Evolutionary conservation across 2,113 vertebrate species (phyloP).

Genomic region (Hydropotes inermis): DNA sequence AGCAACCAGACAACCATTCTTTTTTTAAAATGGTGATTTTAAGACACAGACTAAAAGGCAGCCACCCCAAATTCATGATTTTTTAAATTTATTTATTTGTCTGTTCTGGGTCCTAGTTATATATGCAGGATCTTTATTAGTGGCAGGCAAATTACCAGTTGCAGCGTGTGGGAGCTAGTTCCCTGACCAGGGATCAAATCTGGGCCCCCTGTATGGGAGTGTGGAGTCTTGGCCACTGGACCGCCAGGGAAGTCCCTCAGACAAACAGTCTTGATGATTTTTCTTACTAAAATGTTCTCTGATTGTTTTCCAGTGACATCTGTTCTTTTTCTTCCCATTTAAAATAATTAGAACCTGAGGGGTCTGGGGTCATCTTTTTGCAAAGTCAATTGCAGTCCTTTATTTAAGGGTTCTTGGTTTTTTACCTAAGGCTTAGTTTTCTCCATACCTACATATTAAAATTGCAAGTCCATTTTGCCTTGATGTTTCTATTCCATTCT

Average conservation of each 20-base stretch:
- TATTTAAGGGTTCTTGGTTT: background rate
- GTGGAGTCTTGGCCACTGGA: background rate
- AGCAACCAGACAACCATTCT: background rate
- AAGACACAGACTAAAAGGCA: background rate
- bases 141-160: background rate
- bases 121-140: background rate
- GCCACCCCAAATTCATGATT: background rate
- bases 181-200: background rate
- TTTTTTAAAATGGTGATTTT: background rate
- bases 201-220: background rate
- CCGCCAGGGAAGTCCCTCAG: background rate
- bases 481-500: background rate
- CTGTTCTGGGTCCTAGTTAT: background rate
- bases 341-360: background rate
- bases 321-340: background rate
- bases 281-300: background rate
- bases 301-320: background rate
- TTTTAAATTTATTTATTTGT: background rate
- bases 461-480: background rate
- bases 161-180: background rate
- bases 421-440: background rate
- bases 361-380: background rate
- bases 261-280: background rate
- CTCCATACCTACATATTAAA: background rate
- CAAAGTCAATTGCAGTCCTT: background rate